These are phyloP conservation scores for Ciconia stormi DNA, from an alignment of 2,113 vertebrate genomes.

Conservation along the genomic window DNA sequence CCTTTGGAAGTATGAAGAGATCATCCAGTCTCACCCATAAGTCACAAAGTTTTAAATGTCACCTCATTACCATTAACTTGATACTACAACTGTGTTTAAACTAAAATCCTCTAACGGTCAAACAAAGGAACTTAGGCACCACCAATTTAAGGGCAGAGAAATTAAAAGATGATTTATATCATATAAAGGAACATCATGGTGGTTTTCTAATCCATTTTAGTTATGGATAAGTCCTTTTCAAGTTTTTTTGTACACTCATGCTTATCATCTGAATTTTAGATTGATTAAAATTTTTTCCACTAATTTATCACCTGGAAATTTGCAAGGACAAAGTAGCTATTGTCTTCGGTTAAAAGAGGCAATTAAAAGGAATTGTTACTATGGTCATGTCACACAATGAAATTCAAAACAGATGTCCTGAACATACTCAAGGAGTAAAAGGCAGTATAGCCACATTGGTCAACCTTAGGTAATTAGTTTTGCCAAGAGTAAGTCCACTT, in stretches of 20 bases:
- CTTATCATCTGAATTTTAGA: background rate
- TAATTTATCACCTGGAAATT: background rate
- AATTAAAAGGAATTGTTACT: background rate
- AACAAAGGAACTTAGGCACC: background rate
- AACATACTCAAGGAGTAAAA: background rate
- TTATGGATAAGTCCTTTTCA: background rate
- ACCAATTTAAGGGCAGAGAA: background rate
- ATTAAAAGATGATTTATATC: background rate
- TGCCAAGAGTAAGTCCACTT: background rate
- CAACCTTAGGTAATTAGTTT: background rate
- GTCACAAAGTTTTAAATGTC: background rate
- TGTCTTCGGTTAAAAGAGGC: background rate
- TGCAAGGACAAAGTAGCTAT: background rate
- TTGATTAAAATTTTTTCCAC: background rate
- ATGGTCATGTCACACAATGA: background rate
- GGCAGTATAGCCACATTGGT: background rate
- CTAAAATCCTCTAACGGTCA: background rate
- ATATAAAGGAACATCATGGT: background rate
- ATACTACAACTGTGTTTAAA: background rate
- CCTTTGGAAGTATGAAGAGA: background rate
- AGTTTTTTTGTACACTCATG: background rate
- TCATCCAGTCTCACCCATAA: background rate
- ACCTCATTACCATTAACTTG: background rate
- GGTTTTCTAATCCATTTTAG: background rate
- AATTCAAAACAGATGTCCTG: background rate